Percentiles rank a stretch among this genome's conserved stretches.
Conservation (phyloP, 2,113 vertebrate genomes). For the Nesospiza acunhae region DNA sequence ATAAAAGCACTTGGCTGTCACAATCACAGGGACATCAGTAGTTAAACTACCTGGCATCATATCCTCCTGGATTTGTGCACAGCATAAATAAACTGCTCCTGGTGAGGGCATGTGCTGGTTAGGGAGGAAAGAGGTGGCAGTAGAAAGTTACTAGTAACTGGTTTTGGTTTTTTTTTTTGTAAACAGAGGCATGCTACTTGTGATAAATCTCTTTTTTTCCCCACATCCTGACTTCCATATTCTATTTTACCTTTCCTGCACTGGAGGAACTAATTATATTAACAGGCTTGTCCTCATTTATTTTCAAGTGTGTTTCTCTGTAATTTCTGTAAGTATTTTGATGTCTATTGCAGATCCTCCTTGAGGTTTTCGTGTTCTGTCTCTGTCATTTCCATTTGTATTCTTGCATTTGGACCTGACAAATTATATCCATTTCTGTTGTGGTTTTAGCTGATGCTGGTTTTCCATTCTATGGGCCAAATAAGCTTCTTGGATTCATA, state of each 20-base stretch:
- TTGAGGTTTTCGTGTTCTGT: neutral
- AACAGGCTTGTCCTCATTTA: neutral
- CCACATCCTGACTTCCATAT: neutral
- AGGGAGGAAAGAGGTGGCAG: neutral
- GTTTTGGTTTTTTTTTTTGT: neutral
- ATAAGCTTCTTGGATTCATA: neutral
- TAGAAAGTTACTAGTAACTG: neutral
- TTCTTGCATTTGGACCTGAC: neutral
- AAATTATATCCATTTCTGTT: slow-evolving; percentile 10
- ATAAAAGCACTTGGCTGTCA: neutral
- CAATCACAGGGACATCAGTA: neutral
- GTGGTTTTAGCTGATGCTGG: slow-evolving; percentile 14
- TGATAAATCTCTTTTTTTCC: neutral
- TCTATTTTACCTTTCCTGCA: neutral
- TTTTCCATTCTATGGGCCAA: slow-evolving; percentile 43
- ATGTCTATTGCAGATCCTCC: slow-evolving; percentile 13
- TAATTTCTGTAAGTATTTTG: slow-evolving; percentile 16
- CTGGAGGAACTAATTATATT: neutral
- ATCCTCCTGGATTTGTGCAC: neutral
- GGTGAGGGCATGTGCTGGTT: neutral
- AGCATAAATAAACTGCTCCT: neutral
- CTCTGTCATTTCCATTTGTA: neutral
- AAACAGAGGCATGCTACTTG: neutral
- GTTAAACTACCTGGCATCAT: neutral
- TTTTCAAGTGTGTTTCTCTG: neutral